phyloP scores from a whole-genome alignment of 2,797 vertebrate species.

The Sitta carolinensis region DNA sequence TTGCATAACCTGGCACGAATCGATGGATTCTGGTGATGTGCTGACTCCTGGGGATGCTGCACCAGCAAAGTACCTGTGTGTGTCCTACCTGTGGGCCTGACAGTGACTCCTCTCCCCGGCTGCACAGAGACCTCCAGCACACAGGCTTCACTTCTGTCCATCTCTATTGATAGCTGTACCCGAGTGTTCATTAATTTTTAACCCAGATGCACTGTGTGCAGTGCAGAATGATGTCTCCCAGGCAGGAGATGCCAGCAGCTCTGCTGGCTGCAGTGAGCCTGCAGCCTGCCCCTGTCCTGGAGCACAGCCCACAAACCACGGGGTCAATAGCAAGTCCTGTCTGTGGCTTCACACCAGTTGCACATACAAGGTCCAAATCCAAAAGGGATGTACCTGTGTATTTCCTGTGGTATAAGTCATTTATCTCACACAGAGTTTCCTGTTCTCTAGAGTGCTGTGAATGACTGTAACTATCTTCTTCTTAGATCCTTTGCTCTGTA shows the following conservation, averaged over 20 bases:
- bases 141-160: neutral
- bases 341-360: conserved; percentile 43
- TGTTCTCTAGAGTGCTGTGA: neutral
- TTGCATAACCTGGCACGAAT: neutral
- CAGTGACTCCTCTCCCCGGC: neutral
- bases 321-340: neutral
- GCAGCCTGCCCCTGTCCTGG: conserved; percentile 6
- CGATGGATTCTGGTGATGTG: neutral
- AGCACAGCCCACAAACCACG: conserved; percentile 11
- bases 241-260: neutral
- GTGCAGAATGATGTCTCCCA: neutral
- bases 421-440: neutral
- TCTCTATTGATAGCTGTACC: neutral
- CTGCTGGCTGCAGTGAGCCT: conserved; percentile 17
- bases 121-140: neutral
- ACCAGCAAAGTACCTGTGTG: neutral
- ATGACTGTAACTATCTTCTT: neutral
- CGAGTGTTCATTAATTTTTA: neutral
- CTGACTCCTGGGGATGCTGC: neutral
- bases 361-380: neutral
- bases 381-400: neutral
- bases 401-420: neutral
- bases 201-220: neutral
- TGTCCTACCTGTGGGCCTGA: neutral
- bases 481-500: neutral